Percentiles rank a stretch among this genome's conserved stretches.
Evolutionary conservation across 2,797 vertebrate genomes (phyloP).

Genomic region (Melanogrammus aeglefinus): DNA sequence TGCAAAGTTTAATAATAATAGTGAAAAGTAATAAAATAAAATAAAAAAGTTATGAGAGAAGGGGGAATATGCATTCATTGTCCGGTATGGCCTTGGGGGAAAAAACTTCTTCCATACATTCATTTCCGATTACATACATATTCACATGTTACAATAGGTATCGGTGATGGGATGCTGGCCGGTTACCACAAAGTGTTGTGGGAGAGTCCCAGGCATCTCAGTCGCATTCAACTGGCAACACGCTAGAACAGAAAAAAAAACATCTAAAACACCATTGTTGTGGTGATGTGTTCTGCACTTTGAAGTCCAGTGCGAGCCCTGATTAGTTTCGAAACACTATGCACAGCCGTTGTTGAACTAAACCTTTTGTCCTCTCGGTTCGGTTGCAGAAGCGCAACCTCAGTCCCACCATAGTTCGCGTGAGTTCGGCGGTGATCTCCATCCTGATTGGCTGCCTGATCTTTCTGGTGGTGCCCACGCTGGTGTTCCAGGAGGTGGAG

Average conservation of each 20-base stretch:
- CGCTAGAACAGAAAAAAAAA: background rate
- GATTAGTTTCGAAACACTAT: background rate
- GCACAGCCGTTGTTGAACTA: background rate
- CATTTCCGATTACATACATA: no score
- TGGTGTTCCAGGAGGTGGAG: slow-evolving; percentile 85
- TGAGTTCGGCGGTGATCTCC: slow-evolving; percentile 85
- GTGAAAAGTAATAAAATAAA: no score
- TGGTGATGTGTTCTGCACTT: background rate
- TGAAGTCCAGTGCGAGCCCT: background rate
- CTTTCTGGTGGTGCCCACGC: slow-evolving; percentile 83
- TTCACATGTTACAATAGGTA: no score
- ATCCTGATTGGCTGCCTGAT: slow-evolving; percentile 87
- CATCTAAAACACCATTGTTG: background rate
- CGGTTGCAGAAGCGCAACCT: slow-evolving; percentile 79
- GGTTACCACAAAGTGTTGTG: no score
- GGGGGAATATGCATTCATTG: no score
- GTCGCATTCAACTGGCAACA: no score
- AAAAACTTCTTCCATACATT: no score
- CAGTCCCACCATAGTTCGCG: slow-evolving; percentile 79
- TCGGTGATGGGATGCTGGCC: no score
- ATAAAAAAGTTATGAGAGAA: no score
- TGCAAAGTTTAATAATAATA: no score
- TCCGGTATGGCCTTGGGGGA: no score
- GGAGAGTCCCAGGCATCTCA: no score
- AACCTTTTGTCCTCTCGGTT: slow-evolving; percentile 11